Evolutionary conservation across 2,797 vertebrate genomes (phyloP), one percentile per base, ranked within the genome.

Genomic region (Dromococcyx pavoninus): DNA sequence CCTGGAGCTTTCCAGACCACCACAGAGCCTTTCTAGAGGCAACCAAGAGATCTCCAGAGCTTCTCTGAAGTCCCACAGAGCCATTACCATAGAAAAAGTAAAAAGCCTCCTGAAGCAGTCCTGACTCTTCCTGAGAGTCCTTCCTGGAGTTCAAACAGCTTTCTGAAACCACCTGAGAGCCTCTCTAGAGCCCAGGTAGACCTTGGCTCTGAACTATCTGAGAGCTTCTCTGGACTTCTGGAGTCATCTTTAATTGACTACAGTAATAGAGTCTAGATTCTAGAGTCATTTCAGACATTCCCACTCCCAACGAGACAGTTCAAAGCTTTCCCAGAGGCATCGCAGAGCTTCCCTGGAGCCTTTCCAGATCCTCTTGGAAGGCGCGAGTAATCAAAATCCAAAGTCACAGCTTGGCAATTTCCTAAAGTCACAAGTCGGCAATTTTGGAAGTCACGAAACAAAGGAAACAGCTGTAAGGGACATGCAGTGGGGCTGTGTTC

Each of bases 391-490:
- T 18, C 33, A 53, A 57, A 90, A 78, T 23, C 84, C 66, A 8
- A 71, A 83, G 88, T 61, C n/a, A 0, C 46, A 56, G 60, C 60
- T 39, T 65, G 74, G 70, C 83, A 64, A 70, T 73, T 76, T 48
- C 91, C 73, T 57, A 13, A 56, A 56, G 51, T 37, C 5, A 0
- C 60, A 37, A 56, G 41, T n/a, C 2, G 9, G 65, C 46, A 50
- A 19, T 77, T 88, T 62, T 85, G 82, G 79, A 48, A 87, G 71
- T 39, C 82, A n/a, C 62, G 32, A 62, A 88, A 46, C 24, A 35
- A 65, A 73, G 86, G 81, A 57, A 94, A 51, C 48, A 88, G 71
- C 84, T 95, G 93, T n/a, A 87, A 90, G 84, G 17, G 78, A 74
- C 32, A 14, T 4, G 1, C 56, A 44, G 82, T 13, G 73, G 73